Base-by-base conservation (phyloP, 2,888 invertebrate genomes). In the Dynastes maya region DNA sequence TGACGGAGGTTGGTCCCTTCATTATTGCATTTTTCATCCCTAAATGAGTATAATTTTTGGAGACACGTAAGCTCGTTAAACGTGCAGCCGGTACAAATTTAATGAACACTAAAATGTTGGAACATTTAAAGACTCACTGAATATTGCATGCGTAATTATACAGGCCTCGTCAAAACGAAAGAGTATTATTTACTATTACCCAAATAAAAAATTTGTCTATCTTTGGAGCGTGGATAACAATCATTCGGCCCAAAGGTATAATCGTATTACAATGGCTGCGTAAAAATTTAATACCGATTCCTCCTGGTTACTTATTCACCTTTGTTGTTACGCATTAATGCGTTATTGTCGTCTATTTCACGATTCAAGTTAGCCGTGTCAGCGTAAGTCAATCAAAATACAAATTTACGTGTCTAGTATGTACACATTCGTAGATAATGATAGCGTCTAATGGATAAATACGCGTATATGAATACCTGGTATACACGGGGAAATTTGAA, bases 261-360 rank as follows among this genome's bases (percentile, higher is more conserved):
- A 74, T 61, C 11, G 72, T 16, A 61, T n/a, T 22, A 13, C 61
- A 11, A 45, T 11, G 2, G 55, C 6, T 16, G 22, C 2, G 13
- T 74, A 61, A 74, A 74, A 74, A 55, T 74, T 74, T 74, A 49
- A 74, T 74, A 49, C 61, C 13, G 61, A 74, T 61, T 74, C 45
- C n/a, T 49, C 27, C 27, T n/a, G 72, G 11, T 74, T 74, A 61
- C 45, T 63, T 29, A 29, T 16, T 55, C 37, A 53, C 40, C 29
- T 29, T 49, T 61, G 11, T 40, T 74, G 61, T 61, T 45, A 45
- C 49, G 61, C 61, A 61, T 45, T 45, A n/a, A 61, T 74, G 27
- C 37, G 5, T 4, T 29, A 51, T 29, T 51, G 51, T 51, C 22
- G 51, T 49, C 2, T 29, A 22, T 68, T 72, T 45, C 16, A 22